These are phyloP conservation scores for Drosophila planitibia DNA, from an alignment of 2,888 invertebrate genomes.

Conservation along the genomic window DNA sequence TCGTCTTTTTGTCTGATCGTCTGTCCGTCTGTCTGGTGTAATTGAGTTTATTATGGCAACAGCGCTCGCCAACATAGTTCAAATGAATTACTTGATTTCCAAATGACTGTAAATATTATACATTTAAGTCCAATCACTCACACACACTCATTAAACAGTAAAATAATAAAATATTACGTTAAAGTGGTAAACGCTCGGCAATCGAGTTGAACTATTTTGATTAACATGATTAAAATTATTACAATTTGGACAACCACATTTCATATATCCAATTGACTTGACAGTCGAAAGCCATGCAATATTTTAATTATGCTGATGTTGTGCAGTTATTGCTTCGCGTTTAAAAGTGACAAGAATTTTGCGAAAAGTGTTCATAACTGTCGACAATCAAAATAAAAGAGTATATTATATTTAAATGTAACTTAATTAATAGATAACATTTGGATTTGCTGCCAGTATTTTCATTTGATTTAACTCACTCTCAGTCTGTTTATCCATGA, in stretches of 20 bases:
- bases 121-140: conserved; percentile 23
- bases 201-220: conserved; percentile 48
- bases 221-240: conserved; percentile 74
- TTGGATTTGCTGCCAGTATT: background rate
- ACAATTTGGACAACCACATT: conserved; percentile 61
- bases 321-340: background rate
- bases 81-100: conserved; percentile 73
- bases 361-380: background rate
- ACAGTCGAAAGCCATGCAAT: background rate
- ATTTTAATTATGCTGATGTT: background rate
- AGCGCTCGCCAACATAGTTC: conserved; percentile 62
- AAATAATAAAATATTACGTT: conserved; percentile 59
- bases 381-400: background rate
- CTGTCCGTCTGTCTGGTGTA: conserved; percentile 4
- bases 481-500: background rate
- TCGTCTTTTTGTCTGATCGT: conserved; percentile 12
- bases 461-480: background rate
- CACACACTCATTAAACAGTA: conserved; percentile 43
- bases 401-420: background rate
- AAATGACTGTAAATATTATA: conserved; percentile 64
- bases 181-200: conserved; percentile 14
- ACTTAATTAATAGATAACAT: conserved; percentile 1
- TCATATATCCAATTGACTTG: conserved; percentile 20
- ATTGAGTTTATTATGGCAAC: conserved; percentile 68
- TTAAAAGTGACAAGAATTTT: background rate